Evolutionary conservation across 2,113 vertebrate genomes (phyloP), one percentile per base, ranked within the genome.

Genomic region (Aepyceros melampus): DNA sequence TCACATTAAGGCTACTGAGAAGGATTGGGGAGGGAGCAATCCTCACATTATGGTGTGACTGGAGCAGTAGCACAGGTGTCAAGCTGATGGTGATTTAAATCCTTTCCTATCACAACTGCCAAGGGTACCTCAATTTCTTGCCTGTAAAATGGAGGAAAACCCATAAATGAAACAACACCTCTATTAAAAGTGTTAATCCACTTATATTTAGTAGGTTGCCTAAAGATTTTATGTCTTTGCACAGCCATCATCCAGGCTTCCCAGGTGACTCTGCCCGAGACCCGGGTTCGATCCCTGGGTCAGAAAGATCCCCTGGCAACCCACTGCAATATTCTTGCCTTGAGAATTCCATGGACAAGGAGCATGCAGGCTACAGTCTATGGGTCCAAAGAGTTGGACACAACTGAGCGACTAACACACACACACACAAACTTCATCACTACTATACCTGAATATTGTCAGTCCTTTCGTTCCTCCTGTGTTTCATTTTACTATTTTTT

Each of bases 221-320:
- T 19, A 91, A 33, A 51, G 23, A 21, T 74, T 76, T 89, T 89
- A 55, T 43, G 4, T 86, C 56, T 92, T 94, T 85, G 13, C 27
- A 55, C 17, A 93, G 49, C 6, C 11, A 40, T 78, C 14, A 45
- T 23, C 11, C 5, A 4, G 67, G n/a, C 21, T 74, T 40, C 67
- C n/a, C 19, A 40, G 67, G n/a, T 74, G 10, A 40, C n/a, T 71
- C 67, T 74, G 19, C 10, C n/a, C 11, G 67, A 74, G n/a, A 40
- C 19, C 19, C 0, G 0, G n/a, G n/a, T 74, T 74, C 1, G 2
- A 74, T 40, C 5, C 67, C n/a, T 40, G 67, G 10, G n/a, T 74
- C n/a, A 40, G 67, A 74, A 74, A 74, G n/a, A 12, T 40, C 10
- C n/a, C 19, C n/a, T 40, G n/a, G 67, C 67, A 12, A 74, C 19